Base-by-base conservation (phyloP, 37 sponge, comb jelly and placozoan species). In the Beroe ovata region DNA sequence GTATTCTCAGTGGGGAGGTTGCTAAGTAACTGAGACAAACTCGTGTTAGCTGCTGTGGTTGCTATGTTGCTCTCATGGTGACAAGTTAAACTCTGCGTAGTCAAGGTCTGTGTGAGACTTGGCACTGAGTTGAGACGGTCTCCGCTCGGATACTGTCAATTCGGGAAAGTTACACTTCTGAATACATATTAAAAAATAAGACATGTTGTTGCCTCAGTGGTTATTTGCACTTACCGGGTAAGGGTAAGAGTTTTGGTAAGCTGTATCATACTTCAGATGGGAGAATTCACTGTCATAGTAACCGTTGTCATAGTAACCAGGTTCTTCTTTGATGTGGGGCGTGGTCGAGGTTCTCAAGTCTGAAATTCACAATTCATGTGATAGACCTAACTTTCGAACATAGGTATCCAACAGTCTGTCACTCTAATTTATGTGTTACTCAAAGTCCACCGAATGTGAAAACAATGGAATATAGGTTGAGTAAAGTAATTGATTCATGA, bases 111-210 rank as follows among this genome's bases (percentile, higher is more conserved):
- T 26, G 69, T 66, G 3, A 66, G 69, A 32, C 69, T 66, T 33
- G 69, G 69, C 36, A 66, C 69, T 18, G 69, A 66, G 36, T 66
- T 66, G 69, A 66, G 69, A 29, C 69, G 69, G 2, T 66, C 69
- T 66, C 32, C 32, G 8, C 36, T 26, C 35, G 25, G 69, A 33
- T 32, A 66, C 69, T 66, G 69, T n/a, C n/a, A n/a, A n/a, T n/a
- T n/a, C n/a, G n/a, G n/a, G n/a, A n/a, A n/a, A n/a, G n/a, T n/a
- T n/a, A n/a, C n/a, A n/a, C n/a, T n/a, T n/a, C n/a, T n/a, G n/a
- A n/a, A n/a, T n/a, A n/a, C n/a, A n/a, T n/a, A n/a, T n/a, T n/a
- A n/a, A n/a, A n/a, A n/a, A n/a, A n/a, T n/a, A n/a, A n/a, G n/a
- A n/a, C n/a, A n/a, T n/a, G n/a, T n/a, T n/a, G n/a, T n/a, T n/a